Base-by-base conservation (phyloP, 1,140 invertebrate species). In the Lasaia peninsularis region DNA sequence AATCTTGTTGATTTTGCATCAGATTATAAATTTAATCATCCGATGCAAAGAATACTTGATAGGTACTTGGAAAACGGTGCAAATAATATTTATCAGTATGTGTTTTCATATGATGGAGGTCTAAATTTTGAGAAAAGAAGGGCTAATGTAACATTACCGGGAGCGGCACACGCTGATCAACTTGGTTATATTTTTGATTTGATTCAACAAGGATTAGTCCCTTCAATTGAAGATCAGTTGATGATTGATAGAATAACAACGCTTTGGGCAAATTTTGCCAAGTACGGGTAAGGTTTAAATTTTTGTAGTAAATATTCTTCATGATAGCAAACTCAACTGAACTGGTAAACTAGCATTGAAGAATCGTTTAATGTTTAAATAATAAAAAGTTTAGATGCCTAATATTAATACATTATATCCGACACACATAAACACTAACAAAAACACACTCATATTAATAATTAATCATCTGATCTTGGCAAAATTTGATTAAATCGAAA, bases 91-190 rank as follows among this genome's bases (percentile, higher is more conserved):
- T 48, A 48, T 14, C 40, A 48, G 12, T 48, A 14, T 5, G 16
- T 48, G 40, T 48, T 48, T 48, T 48, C 40, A 16, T 48, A 48
- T 14, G 12, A 14, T 18, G 76, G 73, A 4, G 2, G 9, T 16
- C 12, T n/a, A 14, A 48, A 48, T 18, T 14, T 16, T 9, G 12
- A 5, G 4, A 48, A 48, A 18, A 48, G 12, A 1, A 2, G 12
- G 4, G 5, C 8, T 48, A 48, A 48, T 14, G 4, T 48, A n/a
- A 9, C 12, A 16, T n/a, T 16, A 16, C 12, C 8, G 0, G 40
- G 40, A 16, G 40, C 40, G 3, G 40, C 12, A 5, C 40, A 48
- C 18, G 34, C 34, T 9, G 34, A 37, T 9, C 6, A 37, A 9
- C 14, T 37, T 8, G 34, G 34, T 4, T 37, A 48, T 48, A 4